Conservation (phyloP, 1,140 invertebrate species). For the Andrena cerasifolii region DNA sequence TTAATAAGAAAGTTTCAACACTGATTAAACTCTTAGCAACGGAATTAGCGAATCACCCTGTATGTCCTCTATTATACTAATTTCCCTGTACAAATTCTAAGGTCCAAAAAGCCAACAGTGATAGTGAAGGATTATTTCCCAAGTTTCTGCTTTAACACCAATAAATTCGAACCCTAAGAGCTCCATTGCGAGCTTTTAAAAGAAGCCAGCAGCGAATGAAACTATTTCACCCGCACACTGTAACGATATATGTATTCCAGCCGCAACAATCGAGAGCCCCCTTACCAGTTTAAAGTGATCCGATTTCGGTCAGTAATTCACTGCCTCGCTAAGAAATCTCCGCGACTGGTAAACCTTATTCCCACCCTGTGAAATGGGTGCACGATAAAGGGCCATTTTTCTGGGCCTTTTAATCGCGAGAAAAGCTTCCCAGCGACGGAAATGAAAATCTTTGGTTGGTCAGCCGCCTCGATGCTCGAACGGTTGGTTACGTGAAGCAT, state of each 20-base stretch:
- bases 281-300: not conserved
- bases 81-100: too few species aligned
- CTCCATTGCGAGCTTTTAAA: too few species aligned
- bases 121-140: too few species aligned
- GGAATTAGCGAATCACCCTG: too few species aligned
- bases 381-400: conserved; percentile 47
- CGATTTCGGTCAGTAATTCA: not conserved
- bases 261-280: not conserved
- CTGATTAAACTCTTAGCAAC: too few species aligned
- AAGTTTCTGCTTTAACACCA: too few species aligned
- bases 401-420: conserved; percentile 43
- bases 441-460: conserved; percentile 53
- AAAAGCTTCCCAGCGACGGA: conserved; percentile 37
- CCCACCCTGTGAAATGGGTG: not conserved
- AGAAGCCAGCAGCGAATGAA: too few species aligned
- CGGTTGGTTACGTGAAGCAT: conserved; percentile 12
- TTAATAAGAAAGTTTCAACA: too few species aligned
- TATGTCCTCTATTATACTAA: too few species aligned
- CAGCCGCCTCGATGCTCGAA: conserved; percentile 31
- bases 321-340: not conserved
- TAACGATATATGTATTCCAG: not conserved
- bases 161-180: too few species aligned
- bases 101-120: too few species aligned
- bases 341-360: conserved; percentile 43
- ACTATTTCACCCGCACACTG: too few species aligned